Percentiles rank a stretch among this genome's conserved stretches.
Evolutionary conservation across 1,140 invertebrate genomes (phyloP).

Genomic region (Adoxophyes honmai): DNA sequence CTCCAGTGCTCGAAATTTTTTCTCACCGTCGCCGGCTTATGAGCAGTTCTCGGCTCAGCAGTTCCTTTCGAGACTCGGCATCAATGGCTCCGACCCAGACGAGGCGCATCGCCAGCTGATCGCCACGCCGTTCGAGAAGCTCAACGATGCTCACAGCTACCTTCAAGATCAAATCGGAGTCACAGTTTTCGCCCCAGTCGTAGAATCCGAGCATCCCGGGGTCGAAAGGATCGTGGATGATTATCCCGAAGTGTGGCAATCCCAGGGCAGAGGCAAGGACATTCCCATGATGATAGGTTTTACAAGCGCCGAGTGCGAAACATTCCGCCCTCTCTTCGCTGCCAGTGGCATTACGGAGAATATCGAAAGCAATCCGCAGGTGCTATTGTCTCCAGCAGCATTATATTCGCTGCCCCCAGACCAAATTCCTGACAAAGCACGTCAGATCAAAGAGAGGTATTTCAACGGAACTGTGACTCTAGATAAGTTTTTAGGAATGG

Average conservation of each 20-base stretch:
- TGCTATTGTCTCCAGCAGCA: conserved; percentile 33
- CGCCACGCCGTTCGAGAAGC: conserved; percentile 38
- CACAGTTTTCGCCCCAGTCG: conserved; percentile 45
- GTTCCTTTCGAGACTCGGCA: conserved; percentile 36
- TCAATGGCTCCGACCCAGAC: conserved; percentile 42
- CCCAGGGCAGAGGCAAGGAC: conserved; percentile 39
- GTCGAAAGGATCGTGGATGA: conserved; percentile 47
- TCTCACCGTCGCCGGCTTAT: conserved; percentile 41
- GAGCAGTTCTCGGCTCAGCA: conserved; percentile 34
- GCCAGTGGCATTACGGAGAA: conserved; percentile 40
- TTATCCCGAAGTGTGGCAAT: conserved; percentile 45
- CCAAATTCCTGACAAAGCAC: conserved; percentile 23
- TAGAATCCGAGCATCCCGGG: conserved; percentile 42
- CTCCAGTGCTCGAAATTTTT: conserved; percentile 38
- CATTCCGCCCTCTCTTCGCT: conserved; percentile 44
- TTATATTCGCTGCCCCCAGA: conserved; percentile 32
- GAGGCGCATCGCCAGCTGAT: conserved; percentile 42
- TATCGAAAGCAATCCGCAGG: conserved; percentile 33
- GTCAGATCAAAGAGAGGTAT: conserved; percentile 36
- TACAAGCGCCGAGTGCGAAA: conserved; percentile 49
- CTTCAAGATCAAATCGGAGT: conserved; percentile 45
- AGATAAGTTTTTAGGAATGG: conserved; percentile 42
- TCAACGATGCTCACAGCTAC: conserved; percentile 39
- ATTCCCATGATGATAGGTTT: conserved; percentile 54
- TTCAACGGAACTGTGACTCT: conserved; percentile 35